Conservation (phyloP, 2,113 vertebrate genomes). For the Sminthopsis crassicaudata region DNA sequence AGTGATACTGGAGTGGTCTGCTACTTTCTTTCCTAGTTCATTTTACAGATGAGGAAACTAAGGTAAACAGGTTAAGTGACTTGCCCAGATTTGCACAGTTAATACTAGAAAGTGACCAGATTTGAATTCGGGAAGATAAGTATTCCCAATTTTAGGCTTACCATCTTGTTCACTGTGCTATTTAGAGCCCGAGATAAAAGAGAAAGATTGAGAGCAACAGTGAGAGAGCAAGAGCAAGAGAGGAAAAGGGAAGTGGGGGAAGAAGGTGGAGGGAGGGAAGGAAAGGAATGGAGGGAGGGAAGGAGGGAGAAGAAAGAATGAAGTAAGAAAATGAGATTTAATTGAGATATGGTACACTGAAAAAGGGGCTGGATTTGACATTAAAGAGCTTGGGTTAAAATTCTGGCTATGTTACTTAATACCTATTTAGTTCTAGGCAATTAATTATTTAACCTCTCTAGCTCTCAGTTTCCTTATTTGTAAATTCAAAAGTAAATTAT, state of each 20-base stretch:
- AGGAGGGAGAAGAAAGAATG: too few species aligned
- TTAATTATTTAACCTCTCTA: conserved; percentile 6
- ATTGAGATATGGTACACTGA: background rate
- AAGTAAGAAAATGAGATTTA: background rate
- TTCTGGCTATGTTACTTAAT: background rate
- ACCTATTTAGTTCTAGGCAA: background rate
- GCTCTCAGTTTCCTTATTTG: background rate
- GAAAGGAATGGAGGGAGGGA: too few species aligned
- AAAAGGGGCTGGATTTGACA: background rate
- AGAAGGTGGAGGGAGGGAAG: too few species aligned
- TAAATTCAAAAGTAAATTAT: background rate
- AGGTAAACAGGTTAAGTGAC: background rate
- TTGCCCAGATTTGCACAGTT: background rate
- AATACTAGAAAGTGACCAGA: background rate
- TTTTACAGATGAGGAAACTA: background rate
- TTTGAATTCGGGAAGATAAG: background rate
- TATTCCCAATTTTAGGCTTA: background rate
- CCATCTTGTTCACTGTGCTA: background rate
- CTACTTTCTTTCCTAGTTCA: background rate
- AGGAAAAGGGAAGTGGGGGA: too few species aligned
- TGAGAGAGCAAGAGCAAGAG: too few species aligned
- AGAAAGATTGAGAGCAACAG: too few species aligned
- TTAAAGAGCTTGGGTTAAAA: background rate
- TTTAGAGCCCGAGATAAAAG: background rate
- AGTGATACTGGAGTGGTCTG: background rate